phyloP scores from a whole-genome alignment of 2,113 vertebrate genomes.

The Lampris incognitus region DNA sequence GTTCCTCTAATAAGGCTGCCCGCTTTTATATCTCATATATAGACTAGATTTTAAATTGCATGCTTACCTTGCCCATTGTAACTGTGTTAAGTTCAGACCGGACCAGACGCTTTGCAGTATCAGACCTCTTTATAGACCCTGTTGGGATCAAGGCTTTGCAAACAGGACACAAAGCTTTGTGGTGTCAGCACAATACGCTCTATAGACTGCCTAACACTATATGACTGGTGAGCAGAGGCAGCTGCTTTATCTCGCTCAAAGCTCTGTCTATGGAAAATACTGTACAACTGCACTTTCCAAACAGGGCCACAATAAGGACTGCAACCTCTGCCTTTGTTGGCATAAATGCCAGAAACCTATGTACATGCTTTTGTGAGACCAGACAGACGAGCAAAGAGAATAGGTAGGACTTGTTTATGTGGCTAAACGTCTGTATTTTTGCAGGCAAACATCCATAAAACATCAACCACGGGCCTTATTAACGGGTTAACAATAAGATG shows the following conservation, averaged over 20 bases:
- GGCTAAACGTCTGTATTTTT: not conserved
- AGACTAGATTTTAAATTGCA: slow-evolving; percentile 25
- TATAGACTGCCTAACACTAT: slow-evolving; percentile 62
- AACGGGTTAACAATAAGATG: not conserved
- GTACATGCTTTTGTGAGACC: not conserved
- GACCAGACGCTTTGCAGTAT: slow-evolving; percentile 49
- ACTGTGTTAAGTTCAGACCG: slow-evolving; percentile 62
- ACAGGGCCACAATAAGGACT: slow-evolving; percentile 67
- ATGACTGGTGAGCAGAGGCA: slow-evolving; percentile 55
- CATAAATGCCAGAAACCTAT: slow-evolving; percentile 37
- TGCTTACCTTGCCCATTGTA: slow-evolving; percentile 82
- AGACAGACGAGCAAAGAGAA: not conserved
- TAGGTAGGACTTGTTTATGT: slow-evolving; percentile 13
- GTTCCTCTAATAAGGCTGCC: too few species aligned
- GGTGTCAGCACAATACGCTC: slow-evolving; percentile 76
- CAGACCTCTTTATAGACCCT: slow-evolving; percentile 78
- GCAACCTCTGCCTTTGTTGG: slow-evolving; percentile 73
- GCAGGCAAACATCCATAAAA: not conserved
- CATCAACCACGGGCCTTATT: not conserved
- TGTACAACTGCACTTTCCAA: slow-evolving; percentile 74
- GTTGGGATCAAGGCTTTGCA: slow-evolving; percentile 72
- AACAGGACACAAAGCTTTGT: slow-evolving; percentile 70
- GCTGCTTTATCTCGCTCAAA: slow-evolving; percentile 73
- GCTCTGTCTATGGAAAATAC: slow-evolving; percentile 73
- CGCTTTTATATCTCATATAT: too few species aligned